phyloP scores from a whole-genome alignment of 2,888 invertebrate species.

The Hypolimnas misippus region DNA sequence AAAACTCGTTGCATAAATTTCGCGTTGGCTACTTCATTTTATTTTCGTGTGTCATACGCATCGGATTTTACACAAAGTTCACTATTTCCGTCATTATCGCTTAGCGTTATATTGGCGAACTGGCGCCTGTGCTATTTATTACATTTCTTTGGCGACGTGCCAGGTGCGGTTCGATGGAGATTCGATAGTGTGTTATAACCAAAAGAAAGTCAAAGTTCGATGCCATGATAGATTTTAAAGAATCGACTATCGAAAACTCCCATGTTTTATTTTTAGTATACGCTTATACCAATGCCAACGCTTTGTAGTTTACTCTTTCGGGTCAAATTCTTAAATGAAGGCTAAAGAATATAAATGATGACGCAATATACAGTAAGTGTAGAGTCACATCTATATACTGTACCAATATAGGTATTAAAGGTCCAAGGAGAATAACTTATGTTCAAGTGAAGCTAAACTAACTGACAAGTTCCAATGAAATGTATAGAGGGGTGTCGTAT shows the following conservation, averaged over 20 bases:
- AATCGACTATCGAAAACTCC: constrained; percentile 6
- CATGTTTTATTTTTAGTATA: constrained; percentile 10
- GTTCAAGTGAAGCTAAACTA: no score
- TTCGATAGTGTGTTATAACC: constrained; percentile 31
- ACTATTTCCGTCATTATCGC: constrained; percentile 65
- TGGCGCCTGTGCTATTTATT: constrained; percentile 78
- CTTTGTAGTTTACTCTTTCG: neutral
- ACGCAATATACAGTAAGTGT: neutral
- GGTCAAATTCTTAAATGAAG: constrained; percentile 1
- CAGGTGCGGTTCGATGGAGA: constrained; percentile 64
- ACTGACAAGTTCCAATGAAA: neutral
- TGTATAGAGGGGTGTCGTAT: neutral
- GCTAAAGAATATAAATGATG: neutral
- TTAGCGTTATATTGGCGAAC: constrained; percentile 61
- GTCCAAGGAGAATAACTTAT: no score
- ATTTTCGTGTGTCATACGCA: constrained; percentile 34
- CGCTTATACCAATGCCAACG: no score
- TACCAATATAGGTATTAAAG: neutral
- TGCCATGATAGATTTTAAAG: constrained; percentile 53
- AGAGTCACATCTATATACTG: neutral
- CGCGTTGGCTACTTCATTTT: constrained; percentile 31
- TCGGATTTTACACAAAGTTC: constrained; percentile 47
- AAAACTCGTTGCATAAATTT: constrained; percentile 33
- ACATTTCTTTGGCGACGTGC: constrained; percentile 70
- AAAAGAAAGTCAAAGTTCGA: constrained; percentile 80